phyloP scores from a whole-genome alignment of 2,113 vertebrate genomes.

The Thamnophis sirtalis region DNA sequence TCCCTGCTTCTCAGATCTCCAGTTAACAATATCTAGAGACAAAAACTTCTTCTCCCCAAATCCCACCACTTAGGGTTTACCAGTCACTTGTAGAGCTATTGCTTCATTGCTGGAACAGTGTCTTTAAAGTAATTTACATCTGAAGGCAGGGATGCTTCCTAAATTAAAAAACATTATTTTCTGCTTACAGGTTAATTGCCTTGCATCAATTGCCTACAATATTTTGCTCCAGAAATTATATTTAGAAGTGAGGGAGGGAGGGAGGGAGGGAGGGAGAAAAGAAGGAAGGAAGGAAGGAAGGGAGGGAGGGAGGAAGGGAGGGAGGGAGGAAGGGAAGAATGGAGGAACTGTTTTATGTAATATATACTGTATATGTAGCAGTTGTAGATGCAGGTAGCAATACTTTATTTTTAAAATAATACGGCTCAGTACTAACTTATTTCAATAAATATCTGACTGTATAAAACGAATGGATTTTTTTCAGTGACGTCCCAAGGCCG shows the following conservation, averaged over 20 bases:
- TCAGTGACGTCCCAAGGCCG: no score
- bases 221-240: background rate
- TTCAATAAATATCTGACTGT: background rate
- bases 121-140: background rate
- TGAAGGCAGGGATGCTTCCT: background rate
- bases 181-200: background rate
- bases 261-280: background rate
- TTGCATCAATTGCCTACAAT: background rate
- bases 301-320: background rate
- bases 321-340: no score
- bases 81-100: background rate
- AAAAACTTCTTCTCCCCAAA: background rate
- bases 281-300: background rate
- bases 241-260: background rate
- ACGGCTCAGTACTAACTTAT: background rate
- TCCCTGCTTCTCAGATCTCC: background rate
- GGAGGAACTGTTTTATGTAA: background rate
- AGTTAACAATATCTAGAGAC: background rate
- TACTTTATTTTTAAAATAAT: background rate
- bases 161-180: background rate
- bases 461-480: background rate
- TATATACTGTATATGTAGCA: background rate
- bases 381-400: background rate
- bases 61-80: background rate
- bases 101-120: background rate